phyloP scores from a whole-genome alignment of 2,797 vertebrate genomes.

The Sus cebifrons region DNA sequence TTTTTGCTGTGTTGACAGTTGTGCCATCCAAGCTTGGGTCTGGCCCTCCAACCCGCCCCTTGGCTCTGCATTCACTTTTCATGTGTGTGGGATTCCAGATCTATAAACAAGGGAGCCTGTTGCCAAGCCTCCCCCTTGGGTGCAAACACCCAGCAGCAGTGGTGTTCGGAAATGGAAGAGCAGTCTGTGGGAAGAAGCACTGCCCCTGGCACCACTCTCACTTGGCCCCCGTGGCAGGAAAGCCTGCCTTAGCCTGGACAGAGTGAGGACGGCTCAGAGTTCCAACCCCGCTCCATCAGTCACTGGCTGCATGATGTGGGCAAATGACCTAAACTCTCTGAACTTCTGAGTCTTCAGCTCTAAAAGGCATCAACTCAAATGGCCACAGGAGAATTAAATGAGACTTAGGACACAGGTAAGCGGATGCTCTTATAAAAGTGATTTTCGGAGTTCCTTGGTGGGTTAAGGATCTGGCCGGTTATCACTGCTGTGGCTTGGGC shows the following conservation, averaged over 20 bases:
- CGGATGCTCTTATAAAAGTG: background rate
- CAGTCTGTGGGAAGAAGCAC: background rate
- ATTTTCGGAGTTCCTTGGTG: background rate
- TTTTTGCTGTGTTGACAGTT: conserved; percentile 71
- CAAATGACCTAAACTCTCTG: background rate
- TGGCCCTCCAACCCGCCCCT: background rate
- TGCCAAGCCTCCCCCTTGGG: conserved; percentile 49
- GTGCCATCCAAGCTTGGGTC: background rate
- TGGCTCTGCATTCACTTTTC: conserved; percentile 24
- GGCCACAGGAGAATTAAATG: background rate
- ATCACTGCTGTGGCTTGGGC: too few relatives aligned
- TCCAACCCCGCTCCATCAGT: background rate
- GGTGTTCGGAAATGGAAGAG: conserved; percentile 15
- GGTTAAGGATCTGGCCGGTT: too few relatives aligned
- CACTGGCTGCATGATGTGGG: background rate
- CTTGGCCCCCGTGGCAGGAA: background rate
- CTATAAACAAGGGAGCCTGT: conserved; percentile 69
- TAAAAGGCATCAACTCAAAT: background rate
- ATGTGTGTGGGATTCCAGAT: conserved; percentile 71
- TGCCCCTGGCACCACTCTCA: background rate
- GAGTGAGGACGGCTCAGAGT: background rate
- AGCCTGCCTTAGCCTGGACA: background rate
- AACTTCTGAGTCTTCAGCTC: background rate
- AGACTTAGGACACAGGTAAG: background rate
- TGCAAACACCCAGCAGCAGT: conserved; percentile 55